Evolutionary conservation across 2,888 invertebrate species (phyloP), one percentile per base, ranked within the genome.

Genomic region (Agrypnus murinus): DNA sequence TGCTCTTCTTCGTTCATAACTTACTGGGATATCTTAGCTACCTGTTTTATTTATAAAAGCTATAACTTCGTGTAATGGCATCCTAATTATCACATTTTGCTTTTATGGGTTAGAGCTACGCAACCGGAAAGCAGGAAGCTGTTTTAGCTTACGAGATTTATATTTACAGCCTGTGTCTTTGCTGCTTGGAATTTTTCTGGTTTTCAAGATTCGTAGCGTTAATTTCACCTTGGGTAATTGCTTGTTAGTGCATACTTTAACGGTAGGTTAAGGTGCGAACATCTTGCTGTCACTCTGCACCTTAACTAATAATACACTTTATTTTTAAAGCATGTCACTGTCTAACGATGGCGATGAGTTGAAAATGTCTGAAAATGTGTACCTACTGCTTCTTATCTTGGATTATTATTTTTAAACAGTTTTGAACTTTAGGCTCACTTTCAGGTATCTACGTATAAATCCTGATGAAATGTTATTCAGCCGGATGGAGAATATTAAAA

Each of bases 81-180:
- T 69, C 69, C 69, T 75, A 75, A 77, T 77, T 77, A 77, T 75
- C 75, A 74, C 77, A 73, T 75, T 73, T 74, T 66, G 69, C 69
- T 71, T 77, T 75, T 75, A 74, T 69, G 75, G 66, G 50, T 55
- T 46, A 65, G 31, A 65, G 25, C 55, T 65, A 60, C 59, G 60
- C 53, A 50, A 43, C 57, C 64, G 50, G 64, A 58, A 55, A 68
- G 45, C 48, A 46, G 64, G 62, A 64, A 69, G 48, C 57, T 34
- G 43, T 14, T 34, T 32, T 58, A 46, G 48, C 40, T 62, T 48
- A 45, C 60, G 31, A 60, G 65, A 60, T 70, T 65, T 59, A 70
- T 70, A 70, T 65, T 70, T 70, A 70, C 58, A 50, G 17, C 60
- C 65, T 31, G 9, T 65, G 40, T 48, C 55, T 65, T 59, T 55